Percentiles rank a stretch among this genome's conserved stretches.
Evolutionary conservation across 2,797 vertebrate genomes (phyloP).

Genomic region (Microcaecilia unicolor): DNA sequence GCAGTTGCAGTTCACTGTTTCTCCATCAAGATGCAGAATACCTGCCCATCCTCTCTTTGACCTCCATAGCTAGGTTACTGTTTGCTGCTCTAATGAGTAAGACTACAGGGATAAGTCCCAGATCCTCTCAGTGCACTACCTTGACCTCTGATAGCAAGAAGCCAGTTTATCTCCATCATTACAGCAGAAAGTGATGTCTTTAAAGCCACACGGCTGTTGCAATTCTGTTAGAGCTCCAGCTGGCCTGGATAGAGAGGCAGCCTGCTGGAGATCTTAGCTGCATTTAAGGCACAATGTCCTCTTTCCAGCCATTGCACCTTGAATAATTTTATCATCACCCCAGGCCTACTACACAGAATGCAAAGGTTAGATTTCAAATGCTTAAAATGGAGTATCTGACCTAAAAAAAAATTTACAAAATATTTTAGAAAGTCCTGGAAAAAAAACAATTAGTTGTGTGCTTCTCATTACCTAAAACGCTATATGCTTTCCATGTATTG

Average conservation of each 20-base stretch:
- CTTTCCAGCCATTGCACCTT: too few relatives aligned
- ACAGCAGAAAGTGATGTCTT: constrained; percentile 16
- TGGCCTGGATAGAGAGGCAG: constrained; percentile 18
- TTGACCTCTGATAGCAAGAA: constrained; percentile 16
- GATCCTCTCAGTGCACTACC: constrained; percentile 18
- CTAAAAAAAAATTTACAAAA: too few relatives aligned
- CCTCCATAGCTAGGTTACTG: not conserved
- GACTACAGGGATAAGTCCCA: constrained; percentile 4
- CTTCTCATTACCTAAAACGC: too few relatives aligned
- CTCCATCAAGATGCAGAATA: not conserved
- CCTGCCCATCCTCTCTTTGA: constrained; percentile 4
- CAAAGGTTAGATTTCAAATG: too few relatives aligned
- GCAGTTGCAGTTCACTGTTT: too few relatives aligned
- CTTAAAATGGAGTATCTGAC: too few relatives aligned
- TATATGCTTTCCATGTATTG: too few relatives aligned
- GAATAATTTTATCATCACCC: too few relatives aligned
- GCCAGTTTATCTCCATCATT: constrained; percentile 7
- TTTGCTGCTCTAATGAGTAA: constrained; percentile 19
- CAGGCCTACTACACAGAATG: too few relatives aligned
- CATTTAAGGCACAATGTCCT: too few relatives aligned
- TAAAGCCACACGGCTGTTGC: constrained; percentile 12
- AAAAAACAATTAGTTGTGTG: too few relatives aligned
- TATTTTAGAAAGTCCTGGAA: too few relatives aligned
- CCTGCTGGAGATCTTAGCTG: constrained; percentile 14
- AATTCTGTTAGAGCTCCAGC: constrained; percentile 19